Evolutionary conservation across 1,140 invertebrate genomes (phyloP).

Genomic region (Watersipora subatra): DNA sequence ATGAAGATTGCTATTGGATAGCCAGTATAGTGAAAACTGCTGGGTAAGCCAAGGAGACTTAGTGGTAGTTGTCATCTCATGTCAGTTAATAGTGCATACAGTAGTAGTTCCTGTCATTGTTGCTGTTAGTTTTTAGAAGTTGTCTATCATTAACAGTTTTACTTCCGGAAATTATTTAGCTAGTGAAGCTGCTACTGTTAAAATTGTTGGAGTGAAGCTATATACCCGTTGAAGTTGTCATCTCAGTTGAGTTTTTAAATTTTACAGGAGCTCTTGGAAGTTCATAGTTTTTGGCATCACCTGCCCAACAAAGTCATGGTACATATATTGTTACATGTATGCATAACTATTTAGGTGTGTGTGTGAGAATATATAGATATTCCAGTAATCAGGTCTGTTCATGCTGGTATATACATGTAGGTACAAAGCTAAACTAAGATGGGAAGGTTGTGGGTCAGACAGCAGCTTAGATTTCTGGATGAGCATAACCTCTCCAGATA

Average conservation of each 20-base stretch:
- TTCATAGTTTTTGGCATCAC: no score
- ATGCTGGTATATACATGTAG: slow-evolving; percentile 41
- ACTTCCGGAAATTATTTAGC: neutral
- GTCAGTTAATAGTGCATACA: neutral
- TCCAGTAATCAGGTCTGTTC: neutral
- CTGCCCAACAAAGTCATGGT: neutral
- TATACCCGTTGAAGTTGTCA: neutral
- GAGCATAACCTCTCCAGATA: slow-evolving; percentile 76
- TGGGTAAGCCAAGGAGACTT: slow-evolving; percentile 29
- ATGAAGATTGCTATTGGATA: slow-evolving; percentile 87
- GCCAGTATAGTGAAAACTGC: slow-evolving; percentile 77
- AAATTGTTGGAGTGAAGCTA: neutral
- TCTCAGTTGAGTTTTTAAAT: no score
- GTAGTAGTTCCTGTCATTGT: neutral
- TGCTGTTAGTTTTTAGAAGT: neutral
- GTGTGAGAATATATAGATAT: neutral
- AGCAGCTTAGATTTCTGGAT: slow-evolving; percentile 85
- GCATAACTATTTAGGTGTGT: neutral
- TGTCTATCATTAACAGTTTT: neutral
- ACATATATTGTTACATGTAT: neutral
- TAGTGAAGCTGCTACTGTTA: neutral
- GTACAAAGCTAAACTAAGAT: slow-evolving; percentile 79
- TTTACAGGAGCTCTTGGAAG: no score
- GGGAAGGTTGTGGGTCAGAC: slow-evolving; percentile 83
- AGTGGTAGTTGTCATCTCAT: neutral